Conservation (phyloP, 2,113 vertebrate species). For the Apteryx mantelli region DNA sequence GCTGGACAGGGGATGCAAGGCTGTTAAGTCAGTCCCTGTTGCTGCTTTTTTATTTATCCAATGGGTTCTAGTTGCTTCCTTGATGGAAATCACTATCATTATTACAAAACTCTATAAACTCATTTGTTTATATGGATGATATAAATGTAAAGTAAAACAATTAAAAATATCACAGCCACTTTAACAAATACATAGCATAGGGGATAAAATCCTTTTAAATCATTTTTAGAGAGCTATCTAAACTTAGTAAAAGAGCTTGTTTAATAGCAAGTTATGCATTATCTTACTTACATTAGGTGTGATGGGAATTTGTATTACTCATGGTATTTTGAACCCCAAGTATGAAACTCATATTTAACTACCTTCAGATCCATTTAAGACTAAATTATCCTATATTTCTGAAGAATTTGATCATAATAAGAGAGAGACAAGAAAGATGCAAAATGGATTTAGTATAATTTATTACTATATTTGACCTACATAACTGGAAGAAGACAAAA, state of each 20-base stretch:
- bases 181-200: neutral
- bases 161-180: neutral
- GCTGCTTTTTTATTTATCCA: neutral
- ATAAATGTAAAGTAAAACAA: neutral
- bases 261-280: neutral
- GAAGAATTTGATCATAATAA: neutral
- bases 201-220: neutral
- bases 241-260: neutral
- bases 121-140: neutral
- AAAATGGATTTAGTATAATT: neutral
- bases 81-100: neutral
- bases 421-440: neutral
- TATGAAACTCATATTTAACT: neutral
- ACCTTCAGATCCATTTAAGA: neutral
- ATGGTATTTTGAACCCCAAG: neutral
- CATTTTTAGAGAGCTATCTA: rapidly evolving
- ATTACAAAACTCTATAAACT: neutral
- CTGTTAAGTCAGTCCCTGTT: neutral
- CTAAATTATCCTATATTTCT: neutral
- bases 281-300: neutral
- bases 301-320: neutral
- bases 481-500: neutral
- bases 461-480: neutral
- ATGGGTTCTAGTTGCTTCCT: neutral
- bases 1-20: neutral